These are phyloP conservation scores for Leucoraja ocellata DNA, from an alignment of 2,797 vertebrate genomes.

Conservation along the genomic window DNA sequence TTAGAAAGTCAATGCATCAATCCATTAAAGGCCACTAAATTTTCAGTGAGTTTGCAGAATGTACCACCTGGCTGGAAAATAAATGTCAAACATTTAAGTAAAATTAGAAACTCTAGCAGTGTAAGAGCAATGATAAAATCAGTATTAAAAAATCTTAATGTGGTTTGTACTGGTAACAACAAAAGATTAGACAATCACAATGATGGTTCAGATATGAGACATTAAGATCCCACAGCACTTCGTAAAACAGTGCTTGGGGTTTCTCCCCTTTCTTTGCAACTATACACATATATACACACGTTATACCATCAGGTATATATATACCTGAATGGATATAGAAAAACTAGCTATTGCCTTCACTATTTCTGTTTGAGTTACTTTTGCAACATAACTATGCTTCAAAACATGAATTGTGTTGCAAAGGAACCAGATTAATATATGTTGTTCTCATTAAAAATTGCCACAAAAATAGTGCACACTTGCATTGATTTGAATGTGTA, in stretches of 20 bases:
- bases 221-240: neutral
- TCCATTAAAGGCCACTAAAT: neutral
- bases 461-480: neutral
- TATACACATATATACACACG: too few species aligned
- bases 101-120: neutral
- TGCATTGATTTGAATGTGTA: neutral
- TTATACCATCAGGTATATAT: neutral
- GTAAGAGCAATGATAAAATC: neutral
- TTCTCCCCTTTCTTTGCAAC: neutral
- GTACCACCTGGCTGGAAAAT: neutral
- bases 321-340: neutral
- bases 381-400: neutral
- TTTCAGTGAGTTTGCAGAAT: neutral
- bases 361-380: neutral
- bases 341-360: neutral
- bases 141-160: neutral
- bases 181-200: neutral
- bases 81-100: neutral
- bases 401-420: neutral
- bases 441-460: neutral
- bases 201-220: neutral
- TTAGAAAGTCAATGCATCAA: neutral
- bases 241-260: neutral
- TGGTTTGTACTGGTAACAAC: neutral
- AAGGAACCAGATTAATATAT: neutral